Percentiles rank a stretch among this genome's conserved stretches.
These are phyloP conservation scores for Entomobrya multifasciata DNA, from an alignment of 2,888 invertebrate species.

Conservation along the genomic window DNA sequence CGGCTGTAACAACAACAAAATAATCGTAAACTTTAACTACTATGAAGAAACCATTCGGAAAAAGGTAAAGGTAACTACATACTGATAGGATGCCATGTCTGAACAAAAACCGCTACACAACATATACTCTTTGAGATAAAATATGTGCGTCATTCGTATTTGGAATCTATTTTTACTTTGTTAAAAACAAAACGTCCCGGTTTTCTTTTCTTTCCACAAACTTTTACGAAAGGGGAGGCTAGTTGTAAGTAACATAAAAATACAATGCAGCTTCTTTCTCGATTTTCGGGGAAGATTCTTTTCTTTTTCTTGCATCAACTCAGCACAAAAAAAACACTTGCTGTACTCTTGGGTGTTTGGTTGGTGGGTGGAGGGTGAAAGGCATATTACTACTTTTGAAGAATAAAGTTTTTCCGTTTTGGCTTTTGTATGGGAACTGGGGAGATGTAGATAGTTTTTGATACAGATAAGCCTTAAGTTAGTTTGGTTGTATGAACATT, in stretches of 20 bases:
- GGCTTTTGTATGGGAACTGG: slow-evolving; percentile 3
- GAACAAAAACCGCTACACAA: neutral
- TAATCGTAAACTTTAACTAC: slow-evolving; percentile 5
- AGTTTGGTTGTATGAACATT: neutral
- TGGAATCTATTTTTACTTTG: neutral
- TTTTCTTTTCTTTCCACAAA: neutral
- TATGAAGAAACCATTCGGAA: neutral
- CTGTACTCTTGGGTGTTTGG: neutral
- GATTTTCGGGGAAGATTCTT: slow-evolving; percentile 18
- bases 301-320: neutral
- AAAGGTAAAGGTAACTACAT: neutral
- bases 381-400: neutral
- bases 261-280: slow-evolving; percentile 1
- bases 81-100: neutral
- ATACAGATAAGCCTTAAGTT: slow-evolving; percentile 26
- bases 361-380: too few species aligned
- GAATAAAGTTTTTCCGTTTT: slow-evolving; percentile 21
- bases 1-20: neutral
- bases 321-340: neutral
- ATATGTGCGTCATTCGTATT: too few species aligned
- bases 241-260: slow-evolving; percentile 25
- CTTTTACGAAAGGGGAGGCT: neutral
- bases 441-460: neutral
- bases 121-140: neutral
- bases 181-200: slow-evolving; percentile 4